Evolutionary conservation across 2,888 invertebrate species (phyloP).

Genomic region (Drosophila maculinotata): DNA sequence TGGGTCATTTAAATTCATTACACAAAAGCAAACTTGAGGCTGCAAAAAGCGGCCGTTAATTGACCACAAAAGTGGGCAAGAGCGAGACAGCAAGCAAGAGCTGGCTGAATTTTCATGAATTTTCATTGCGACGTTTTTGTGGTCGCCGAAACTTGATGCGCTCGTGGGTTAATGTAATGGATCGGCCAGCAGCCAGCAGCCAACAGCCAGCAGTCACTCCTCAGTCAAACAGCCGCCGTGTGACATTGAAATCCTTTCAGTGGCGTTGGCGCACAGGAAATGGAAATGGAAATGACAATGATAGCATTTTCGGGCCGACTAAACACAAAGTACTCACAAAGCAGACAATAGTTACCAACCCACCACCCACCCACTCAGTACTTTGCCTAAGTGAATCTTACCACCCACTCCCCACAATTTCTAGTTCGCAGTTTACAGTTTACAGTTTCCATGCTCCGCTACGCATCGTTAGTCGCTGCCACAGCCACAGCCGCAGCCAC

Average conservation of each 20-base stretch:
- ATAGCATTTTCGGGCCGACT: conserved; percentile 25
- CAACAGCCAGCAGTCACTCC: not conserved
- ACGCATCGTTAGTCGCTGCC: conserved; percentile 50
- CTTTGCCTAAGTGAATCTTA: conserved; percentile 42
- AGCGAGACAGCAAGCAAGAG: not conserved
- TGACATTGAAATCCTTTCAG: conserved; percentile 79
- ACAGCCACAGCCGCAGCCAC: conserved; percentile 44
- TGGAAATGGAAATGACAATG: conserved; percentile 35
- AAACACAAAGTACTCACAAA: conserved; percentile 21
- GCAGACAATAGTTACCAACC: conserved; percentile 51
- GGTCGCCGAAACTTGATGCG: conserved; percentile 62
- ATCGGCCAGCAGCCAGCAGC: conserved; percentile 7
- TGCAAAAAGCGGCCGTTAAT: conserved; percentile 67
- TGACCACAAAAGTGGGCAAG: conserved; percentile 73
- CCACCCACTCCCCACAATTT: not conserved
- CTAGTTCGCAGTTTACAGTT: not conserved
- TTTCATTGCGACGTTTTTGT: conserved; percentile 68
- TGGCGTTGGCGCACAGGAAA: conserved; percentile 42
- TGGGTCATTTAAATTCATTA: conserved; percentile 78
- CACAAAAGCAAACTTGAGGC: conserved; percentile 59
- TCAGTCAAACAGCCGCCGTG: conserved; percentile 40
- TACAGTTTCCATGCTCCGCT: conserved; percentile 21
- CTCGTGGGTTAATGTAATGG: conserved; percentile 62
- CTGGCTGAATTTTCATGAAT: conserved; percentile 58
- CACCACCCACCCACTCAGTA: conserved; percentile 31